Percentiles rank a stretch among this genome's conserved stretches.
These are phyloP conservation scores for Acrobasis suavella DNA, from an alignment of 2,888 invertebrate genomes.

Conservation along the genomic window DNA sequence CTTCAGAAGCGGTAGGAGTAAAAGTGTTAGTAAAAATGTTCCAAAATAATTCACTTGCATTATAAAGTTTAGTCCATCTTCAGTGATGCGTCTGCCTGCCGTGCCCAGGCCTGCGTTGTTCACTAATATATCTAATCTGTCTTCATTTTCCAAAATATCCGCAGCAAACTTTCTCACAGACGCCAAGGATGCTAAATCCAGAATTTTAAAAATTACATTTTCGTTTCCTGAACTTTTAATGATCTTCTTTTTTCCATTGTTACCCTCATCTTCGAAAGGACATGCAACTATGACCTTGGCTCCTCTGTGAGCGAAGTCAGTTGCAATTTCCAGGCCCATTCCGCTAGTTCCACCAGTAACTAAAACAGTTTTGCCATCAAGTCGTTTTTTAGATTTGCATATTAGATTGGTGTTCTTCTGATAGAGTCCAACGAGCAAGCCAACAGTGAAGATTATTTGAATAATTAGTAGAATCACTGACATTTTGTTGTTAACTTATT, in stretches of 20 bases:
- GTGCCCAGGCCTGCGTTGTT: conserved; percentile 93
- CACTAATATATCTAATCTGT: conserved; percentile 89
- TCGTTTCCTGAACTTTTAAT: conserved; percentile 85
- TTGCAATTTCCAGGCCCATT: conserved; percentile 68
- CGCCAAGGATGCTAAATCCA: conserved; percentile 88
- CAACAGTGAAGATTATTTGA: conserved; percentile 47
- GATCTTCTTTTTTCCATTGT: conserved; percentile 81
- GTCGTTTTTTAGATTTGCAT: conserved; percentile 65
- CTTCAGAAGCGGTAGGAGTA: conserved; percentile 90
- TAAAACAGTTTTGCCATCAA: conserved; percentile 62
- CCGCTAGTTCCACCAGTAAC: conserved; percentile 72
- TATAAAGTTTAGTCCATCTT: conserved; percentile 92
- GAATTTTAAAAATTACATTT: conserved; percentile 86
- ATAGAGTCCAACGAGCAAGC: conserved; percentile 59
- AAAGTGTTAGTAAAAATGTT: conserved; percentile 93
- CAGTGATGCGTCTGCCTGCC: conserved; percentile 82
- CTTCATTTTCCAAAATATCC: conserved; percentile 87
- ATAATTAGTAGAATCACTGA: conserved; percentile 45
- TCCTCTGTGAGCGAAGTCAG: conserved; percentile 66
- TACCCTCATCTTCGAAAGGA: conserved; percentile 65
- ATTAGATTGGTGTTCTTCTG: conserved; percentile 69
- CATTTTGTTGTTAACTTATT: conserved; percentile 33
- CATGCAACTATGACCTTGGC: conserved; percentile 71
- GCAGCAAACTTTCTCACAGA: conserved; percentile 91
- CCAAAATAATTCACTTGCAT: conserved; percentile 98